Conservation (phyloP, 2,797 vertebrate genomes). For the Labroides dimidiatus region DNA sequence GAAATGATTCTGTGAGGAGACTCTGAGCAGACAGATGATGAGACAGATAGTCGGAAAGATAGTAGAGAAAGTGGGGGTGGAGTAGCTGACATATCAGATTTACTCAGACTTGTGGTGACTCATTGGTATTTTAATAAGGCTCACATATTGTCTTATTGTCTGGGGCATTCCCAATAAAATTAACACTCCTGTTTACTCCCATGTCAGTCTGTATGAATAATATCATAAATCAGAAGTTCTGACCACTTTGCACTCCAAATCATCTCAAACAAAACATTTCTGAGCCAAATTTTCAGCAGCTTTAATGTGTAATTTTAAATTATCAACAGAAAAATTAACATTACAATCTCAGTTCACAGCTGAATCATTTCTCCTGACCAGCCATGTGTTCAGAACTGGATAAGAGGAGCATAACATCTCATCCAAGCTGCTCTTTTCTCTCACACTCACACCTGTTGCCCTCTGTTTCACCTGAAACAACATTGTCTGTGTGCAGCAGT, state of each 20-base stretch:
- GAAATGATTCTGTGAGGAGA: constrained; percentile 39
- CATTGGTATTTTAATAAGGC: constrained; percentile 58
- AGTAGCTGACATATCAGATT: constrained; percentile 35
- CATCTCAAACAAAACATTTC: constrained; percentile 3
- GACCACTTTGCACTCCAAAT: constrained; percentile 5
- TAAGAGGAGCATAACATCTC: constrained; percentile 15
- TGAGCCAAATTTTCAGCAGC: not conserved
- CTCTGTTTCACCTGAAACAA: constrained; percentile 74
- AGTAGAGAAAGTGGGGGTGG: constrained; percentile 25
- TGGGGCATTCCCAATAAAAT: constrained; percentile 42
- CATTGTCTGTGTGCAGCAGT: constrained; percentile 44
- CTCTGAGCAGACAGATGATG: constrained; percentile 46
- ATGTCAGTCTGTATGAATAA: constrained; percentile 21
- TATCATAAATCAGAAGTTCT: constrained; percentile 17
- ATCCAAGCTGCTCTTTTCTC: constrained; percentile 18
- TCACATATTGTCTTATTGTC: constrained; percentile 33
- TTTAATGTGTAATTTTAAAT: constrained; percentile 24
- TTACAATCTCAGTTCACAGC: constrained; percentile 4
- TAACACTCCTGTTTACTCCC: constrained; percentile 43
- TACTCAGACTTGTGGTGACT: constrained; percentile 53
- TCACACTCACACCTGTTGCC: constrained; percentile 73
- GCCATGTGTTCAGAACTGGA: constrained; percentile 27
- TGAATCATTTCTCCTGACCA: constrained; percentile 5
- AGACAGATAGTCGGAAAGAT: constrained; percentile 44
- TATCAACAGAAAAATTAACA: constrained; percentile 13